phyloP scores from a whole-genome alignment of 2,113 vertebrate genomes.

The Nesospiza acunhae region DNA sequence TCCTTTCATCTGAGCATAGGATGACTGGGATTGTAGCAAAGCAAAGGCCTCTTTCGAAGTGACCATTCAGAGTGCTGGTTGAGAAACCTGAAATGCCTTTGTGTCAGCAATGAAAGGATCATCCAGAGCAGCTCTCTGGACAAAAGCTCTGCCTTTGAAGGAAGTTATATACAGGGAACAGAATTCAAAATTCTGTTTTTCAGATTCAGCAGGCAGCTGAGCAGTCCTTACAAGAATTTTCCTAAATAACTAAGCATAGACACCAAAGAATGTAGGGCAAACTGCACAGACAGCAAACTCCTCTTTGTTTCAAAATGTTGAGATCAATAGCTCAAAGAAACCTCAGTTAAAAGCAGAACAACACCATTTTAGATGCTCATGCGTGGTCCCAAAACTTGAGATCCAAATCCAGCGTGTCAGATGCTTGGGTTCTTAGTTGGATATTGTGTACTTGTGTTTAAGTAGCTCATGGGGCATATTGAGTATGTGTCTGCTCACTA shows the following conservation, averaged over 20 bases:
- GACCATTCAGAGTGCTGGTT: neutral
- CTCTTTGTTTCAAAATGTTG: neutral
- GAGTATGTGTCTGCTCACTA: neutral
- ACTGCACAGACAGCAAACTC: neutral
- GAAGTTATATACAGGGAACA: neutral
- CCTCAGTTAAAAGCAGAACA: neutral
- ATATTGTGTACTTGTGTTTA: neutral
- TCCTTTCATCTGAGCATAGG: neutral
- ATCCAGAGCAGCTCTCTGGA: neutral
- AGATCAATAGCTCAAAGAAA: neutral
- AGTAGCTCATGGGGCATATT: neutral
- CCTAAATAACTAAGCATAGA: neutral
- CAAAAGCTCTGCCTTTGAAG: neutral
- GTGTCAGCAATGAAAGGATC: neutral
- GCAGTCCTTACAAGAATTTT: neutral
- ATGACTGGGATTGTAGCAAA: neutral
- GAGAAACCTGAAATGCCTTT: neutral
- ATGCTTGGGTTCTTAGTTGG: neutral
- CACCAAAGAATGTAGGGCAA: neutral
- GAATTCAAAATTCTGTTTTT: neutral
- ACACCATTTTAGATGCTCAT: neutral
- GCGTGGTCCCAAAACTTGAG: neutral
- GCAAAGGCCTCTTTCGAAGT: slow-evolving; percentile 2
- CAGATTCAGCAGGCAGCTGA: neutral
- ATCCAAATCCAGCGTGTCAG: neutral